Percentiles rank a stretch among this genome's conserved stretches.
These are phyloP conservation scores for Goniozus legneri DNA, from an alignment of 1,140 invertebrate species.

Conservation along the genomic window DNA sequence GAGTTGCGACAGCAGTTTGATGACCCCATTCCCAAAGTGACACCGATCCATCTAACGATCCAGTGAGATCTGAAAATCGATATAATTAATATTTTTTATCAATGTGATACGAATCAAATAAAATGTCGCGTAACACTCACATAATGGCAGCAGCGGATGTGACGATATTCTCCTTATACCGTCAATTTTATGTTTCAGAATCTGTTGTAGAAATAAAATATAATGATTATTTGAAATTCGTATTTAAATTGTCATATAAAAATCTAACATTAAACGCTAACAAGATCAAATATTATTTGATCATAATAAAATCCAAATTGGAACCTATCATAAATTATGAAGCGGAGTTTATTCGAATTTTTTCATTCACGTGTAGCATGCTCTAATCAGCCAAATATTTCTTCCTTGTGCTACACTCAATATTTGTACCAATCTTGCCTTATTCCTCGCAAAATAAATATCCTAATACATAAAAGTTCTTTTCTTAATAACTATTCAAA, in stretches of 20 bases:
- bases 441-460: too few relatives aligned
- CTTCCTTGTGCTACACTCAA: too few relatives aligned
- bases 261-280: too few relatives aligned
- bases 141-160: conserved; percentile 90
- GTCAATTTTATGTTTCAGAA: conserved; percentile 84
- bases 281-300: too few relatives aligned
- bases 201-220: conserved; percentile 54
- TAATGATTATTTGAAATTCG: too few relatives aligned
- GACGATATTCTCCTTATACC: conserved; percentile 93
- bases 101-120: conserved; percentile 10
- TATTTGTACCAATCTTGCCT: neutral
- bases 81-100: conserved; percentile 9
- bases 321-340: conserved; percentile 1
- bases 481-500: too few relatives aligned
- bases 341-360: neutral
- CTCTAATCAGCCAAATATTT: too few relatives aligned
- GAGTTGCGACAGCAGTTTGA: conserved; percentile 81
- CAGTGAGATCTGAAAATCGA: conserved; percentile 76
- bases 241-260: too few relatives aligned
- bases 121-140: conserved; percentile 62
- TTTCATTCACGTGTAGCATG: neutral
- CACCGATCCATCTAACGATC: conserved; percentile 95
- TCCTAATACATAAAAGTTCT: too few relatives aligned
- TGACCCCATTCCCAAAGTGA: conserved; percentile 98
- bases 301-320: too few relatives aligned